Evolutionary conservation across 2,888 invertebrate species (phyloP).

Genomic region (Lithophane socia): DNA sequence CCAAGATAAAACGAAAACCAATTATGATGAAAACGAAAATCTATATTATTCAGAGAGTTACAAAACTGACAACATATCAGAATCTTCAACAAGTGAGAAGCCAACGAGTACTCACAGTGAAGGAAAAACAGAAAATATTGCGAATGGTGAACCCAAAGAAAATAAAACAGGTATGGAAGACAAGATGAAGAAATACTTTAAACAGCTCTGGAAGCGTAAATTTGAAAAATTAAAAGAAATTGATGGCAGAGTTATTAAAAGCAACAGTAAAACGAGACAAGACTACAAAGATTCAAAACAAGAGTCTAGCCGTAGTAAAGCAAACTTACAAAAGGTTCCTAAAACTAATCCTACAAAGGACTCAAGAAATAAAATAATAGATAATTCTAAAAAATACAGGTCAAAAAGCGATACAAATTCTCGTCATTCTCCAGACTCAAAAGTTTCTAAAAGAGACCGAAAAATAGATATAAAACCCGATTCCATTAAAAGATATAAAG

Average conservation of each 20-base stretch:
- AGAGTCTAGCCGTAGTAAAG: background rate
- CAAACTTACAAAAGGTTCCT: background rate
- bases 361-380: conserved; percentile 1
- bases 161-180: conserved; percentile 2
- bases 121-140: background rate
- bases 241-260: background rate
- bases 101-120: background rate
- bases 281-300: conserved; percentile 1
- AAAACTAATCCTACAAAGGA: conserved; percentile 2
- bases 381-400: conserved; percentile 1
- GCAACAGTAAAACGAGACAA: background rate
- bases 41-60: background rate
- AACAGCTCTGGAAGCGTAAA: background rate
- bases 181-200: conserved; percentile 7
- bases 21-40: background rate
- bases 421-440: background rate
- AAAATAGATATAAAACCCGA: background rate
- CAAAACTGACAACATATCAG: background rate
- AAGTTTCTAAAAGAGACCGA: background rate
- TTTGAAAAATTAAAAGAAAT: background rate
- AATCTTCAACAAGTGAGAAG: background rate
- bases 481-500: conserved; percentile 24
- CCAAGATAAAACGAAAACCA: background rate
- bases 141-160: background rate
- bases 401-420: conserved; percentile 16